These are phyloP conservation scores for Galeopterus variegatus DNA, from an alignment of 2,113 vertebrate species.

Conservation along the genomic window DNA sequence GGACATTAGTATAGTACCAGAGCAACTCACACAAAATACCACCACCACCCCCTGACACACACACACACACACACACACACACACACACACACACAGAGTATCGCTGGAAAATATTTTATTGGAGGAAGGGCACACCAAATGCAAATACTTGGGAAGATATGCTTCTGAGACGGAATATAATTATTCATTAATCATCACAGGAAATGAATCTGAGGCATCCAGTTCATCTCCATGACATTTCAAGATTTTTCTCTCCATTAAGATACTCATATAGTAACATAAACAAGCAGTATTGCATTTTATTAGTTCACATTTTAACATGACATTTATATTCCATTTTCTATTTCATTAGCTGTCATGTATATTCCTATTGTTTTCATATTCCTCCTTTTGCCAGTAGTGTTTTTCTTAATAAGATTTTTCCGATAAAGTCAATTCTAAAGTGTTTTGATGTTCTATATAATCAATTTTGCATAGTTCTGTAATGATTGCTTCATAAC, in stretches of 20 bases:
- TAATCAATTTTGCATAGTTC: constrained; percentile 80
- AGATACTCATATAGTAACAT: constrained; percentile 48
- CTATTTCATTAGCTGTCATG: constrained; percentile 74
- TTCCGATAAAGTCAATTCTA: constrained; percentile 79
- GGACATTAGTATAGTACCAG: not conserved
- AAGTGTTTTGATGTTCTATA: constrained; percentile 76
- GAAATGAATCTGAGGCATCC: constrained; percentile 53
- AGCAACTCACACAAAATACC: not conserved
- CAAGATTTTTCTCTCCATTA: constrained; percentile 69
- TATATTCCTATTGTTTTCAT: constrained; percentile 72
- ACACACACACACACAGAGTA: not conserved
- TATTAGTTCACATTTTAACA: constrained; percentile 80
- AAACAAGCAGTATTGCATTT: constrained; percentile 72
- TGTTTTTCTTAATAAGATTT: constrained; percentile 79
- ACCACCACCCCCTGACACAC: not conserved
- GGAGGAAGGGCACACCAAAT: not conserved
- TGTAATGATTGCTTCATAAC: constrained; percentile 77
- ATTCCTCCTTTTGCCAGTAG: constrained; percentile 63
- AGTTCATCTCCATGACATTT: constrained; percentile 62
- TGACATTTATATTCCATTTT: constrained; percentile 83
- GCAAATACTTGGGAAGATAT: not conserved
- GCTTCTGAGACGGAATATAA: constrained; percentile 55
- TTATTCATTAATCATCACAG: constrained; percentile 77
- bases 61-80: not conserved
- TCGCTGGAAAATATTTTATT: not conserved